A percentile compares a stretch with the other conserved stretches of the same genome.
Evolutionary conservation across 2,797 vertebrate species (phyloP).

Genomic region (Sitta carolinensis): DNA sequence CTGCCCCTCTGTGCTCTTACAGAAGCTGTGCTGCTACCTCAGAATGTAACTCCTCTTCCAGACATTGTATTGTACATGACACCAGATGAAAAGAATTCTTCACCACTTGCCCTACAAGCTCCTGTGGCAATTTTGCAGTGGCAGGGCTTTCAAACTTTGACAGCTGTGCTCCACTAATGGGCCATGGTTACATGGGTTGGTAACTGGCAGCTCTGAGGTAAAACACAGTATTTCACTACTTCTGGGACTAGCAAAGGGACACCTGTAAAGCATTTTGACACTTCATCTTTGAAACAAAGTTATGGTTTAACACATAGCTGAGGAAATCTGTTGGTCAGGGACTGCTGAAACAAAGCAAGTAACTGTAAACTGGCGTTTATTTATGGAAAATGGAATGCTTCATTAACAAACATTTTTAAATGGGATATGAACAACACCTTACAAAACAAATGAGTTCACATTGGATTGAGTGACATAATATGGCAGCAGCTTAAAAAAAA

Average conservation of each 20-base stretch:
- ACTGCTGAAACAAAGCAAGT: neutral
- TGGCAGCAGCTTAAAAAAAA: constrained; percentile 76
- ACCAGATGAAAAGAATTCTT: neutral
- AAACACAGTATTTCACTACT: neutral
- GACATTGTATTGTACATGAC: neutral
- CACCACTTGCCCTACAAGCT: neutral
- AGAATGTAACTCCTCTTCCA: neutral
- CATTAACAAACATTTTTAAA: constrained; percentile 55
- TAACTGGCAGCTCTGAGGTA: neutral
- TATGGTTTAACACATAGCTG: neutral
- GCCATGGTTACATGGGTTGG: neutral
- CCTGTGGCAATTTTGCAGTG: neutral
- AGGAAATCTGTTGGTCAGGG: neutral
- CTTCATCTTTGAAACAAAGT: neutral
- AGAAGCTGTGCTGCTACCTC: neutral
- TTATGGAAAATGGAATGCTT: constrained; percentile 71
- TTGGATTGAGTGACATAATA: constrained; percentile 71
- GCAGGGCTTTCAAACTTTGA: neutral
- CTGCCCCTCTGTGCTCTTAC: neutral
- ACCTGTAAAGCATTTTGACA: neutral
- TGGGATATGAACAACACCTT: constrained; percentile 74
- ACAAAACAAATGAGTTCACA: constrained; percentile 78
- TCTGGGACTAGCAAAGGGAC: neutral
- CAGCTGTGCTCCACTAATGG: neutral
- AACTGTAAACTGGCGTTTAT: constrained; percentile 47